Evolutionary conservation across 35 echinoderm and acorn worm species (phyloP).

Genomic region (Apostichopus japonicus): DNA sequence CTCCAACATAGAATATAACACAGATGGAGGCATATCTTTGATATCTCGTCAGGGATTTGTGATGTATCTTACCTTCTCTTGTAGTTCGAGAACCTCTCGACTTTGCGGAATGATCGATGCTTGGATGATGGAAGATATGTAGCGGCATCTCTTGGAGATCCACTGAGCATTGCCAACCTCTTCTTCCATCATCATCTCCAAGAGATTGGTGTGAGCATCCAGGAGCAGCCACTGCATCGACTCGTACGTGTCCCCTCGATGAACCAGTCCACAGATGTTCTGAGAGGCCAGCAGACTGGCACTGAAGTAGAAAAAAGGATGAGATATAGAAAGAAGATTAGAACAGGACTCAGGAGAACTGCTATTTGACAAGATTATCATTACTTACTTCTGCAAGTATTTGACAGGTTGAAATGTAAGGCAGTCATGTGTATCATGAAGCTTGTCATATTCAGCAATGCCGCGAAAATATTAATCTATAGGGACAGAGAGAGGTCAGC

Average conservation of each 20-base stretch:
- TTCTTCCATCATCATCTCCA: conserved; percentile 80
- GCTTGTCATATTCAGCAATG: too few relatives aligned
- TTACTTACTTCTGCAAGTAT: too few relatives aligned
- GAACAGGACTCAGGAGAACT: too few relatives aligned
- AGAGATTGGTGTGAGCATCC: conserved; percentile 83
- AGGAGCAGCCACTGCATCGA: conserved; percentile 92
- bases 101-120: conserved; percentile 83
- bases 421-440: too few relatives aligned
- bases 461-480: too few relatives aligned
- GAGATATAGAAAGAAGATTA: background rate
- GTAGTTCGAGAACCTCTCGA: conserved; percentile 70
- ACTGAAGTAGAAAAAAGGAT: conserved; percentile 45
- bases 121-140: conserved; percentile 72
- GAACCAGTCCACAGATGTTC: conserved; percentile 78
- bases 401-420: too few relatives aligned
- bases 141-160: conserved; percentile 87
- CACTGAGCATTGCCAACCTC: conserved; percentile 65
- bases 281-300: conserved; percentile 77
- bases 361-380: too few relatives aligned
- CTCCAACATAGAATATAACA: too few relatives aligned
- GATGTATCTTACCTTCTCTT: conserved; percentile 68
- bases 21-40: background rate
- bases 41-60: conserved; percentile 47
- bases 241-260: conserved; percentile 89
- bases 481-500: too few relatives aligned